These are phyloP conservation scores for Buathra laborator DNA, from an alignment of 2,888 invertebrate species.

Conservation along the genomic window DNA sequence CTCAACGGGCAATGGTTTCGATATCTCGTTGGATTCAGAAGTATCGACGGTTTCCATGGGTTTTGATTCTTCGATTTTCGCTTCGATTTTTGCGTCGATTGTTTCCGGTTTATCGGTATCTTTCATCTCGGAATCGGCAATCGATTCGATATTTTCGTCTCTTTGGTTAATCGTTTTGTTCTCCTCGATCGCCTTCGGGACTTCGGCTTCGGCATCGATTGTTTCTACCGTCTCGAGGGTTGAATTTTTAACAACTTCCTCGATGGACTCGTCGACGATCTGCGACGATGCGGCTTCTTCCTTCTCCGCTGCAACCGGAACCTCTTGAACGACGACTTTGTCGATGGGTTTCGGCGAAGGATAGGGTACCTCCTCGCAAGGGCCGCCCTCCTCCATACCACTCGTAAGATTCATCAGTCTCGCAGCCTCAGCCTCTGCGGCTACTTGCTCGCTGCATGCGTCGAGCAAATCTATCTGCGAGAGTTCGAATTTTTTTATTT, in stretches of 20 bases:
- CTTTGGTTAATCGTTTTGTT: conserved; percentile 30
- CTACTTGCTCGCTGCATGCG: conserved; percentile 58
- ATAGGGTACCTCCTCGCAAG: conserved; percentile 7
- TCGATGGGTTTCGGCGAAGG: conserved; percentile 27
- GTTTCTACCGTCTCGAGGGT: conserved; percentile 56
- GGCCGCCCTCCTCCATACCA: not conserved
- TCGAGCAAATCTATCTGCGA: conserved; percentile 80
- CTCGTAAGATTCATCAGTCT: conserved; percentile 17
- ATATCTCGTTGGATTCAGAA: not conserved
- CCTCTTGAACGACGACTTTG: conserved; percentile 3
- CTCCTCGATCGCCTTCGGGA: conserved; percentile 31
- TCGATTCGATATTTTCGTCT: conserved; percentile 13
- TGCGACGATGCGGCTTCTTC: not conserved
- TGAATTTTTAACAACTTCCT: conserved; percentile 39
- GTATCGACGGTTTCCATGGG: conserved; percentile 23
- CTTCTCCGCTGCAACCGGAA: conserved; percentile 17
- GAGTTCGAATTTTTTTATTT: conserved; percentile 83
- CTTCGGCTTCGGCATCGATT: conserved; percentile 24
- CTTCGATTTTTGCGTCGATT: conserved; percentile 29
- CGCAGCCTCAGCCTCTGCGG: conserved; percentile 56
- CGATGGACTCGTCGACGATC: conserved; percentile 32
- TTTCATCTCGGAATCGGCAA: not conserved
- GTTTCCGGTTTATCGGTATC: not conserved
- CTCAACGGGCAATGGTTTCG: conserved; percentile 10
- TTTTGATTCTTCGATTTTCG: conserved; percentile 17